These are phyloP conservation scores for Pilophorus perplexus DNA, from an alignment of 2,888 invertebrate species.

Conservation along the genomic window DNA sequence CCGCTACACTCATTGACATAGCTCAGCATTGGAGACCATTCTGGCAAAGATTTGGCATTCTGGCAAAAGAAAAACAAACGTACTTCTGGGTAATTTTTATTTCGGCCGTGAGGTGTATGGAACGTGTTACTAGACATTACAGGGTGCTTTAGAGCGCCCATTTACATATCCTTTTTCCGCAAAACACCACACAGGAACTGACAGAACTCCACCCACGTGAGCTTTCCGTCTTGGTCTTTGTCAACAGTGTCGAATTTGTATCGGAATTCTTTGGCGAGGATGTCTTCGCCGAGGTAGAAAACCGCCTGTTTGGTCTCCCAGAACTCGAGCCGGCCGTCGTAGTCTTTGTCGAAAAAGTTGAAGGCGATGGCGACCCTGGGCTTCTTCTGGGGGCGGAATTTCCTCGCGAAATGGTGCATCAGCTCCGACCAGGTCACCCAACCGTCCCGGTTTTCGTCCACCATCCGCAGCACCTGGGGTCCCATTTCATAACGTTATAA, in stretches of 20 bases:
- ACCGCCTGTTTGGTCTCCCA: slow-evolving; percentile 43
- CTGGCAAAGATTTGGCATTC: too few species aligned
- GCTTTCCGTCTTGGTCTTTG: slow-evolving; percentile 26
- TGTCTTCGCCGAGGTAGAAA: slow-evolving; percentile 37
- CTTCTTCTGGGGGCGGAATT: slow-evolving; percentile 8
- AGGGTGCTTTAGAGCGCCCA: too few species aligned
- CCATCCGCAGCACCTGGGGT: slow-evolving; percentile 36
- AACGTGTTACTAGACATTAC: too few species aligned
- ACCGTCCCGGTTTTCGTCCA: slow-evolving; percentile 40
- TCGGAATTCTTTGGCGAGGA: neutral
- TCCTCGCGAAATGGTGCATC: slow-evolving; percentile 22
- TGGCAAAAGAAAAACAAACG: too few species aligned
- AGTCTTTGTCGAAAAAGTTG: slow-evolving; percentile 43
- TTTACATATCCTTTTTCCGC: slow-evolving; percentile 16
- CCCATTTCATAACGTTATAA: too few species aligned
- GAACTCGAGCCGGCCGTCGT: slow-evolving; percentile 37
- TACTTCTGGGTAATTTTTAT: too few species aligned
- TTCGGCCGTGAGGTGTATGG: too few species aligned
- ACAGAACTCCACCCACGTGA: slow-evolving; percentile 39
- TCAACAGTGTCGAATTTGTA: slow-evolving; percentile 34
- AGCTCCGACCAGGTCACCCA: slow-evolving; percentile 35
- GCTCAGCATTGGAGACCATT: too few species aligned
- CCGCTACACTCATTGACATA: too few species aligned
- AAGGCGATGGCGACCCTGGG: slow-evolving; percentile 28
- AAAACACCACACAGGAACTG: slow-evolving; percentile 15